These are phyloP conservation scores for Isoperla grammatica DNA, from an alignment of 2,888 invertebrate species.

Conservation along the genomic window DNA sequence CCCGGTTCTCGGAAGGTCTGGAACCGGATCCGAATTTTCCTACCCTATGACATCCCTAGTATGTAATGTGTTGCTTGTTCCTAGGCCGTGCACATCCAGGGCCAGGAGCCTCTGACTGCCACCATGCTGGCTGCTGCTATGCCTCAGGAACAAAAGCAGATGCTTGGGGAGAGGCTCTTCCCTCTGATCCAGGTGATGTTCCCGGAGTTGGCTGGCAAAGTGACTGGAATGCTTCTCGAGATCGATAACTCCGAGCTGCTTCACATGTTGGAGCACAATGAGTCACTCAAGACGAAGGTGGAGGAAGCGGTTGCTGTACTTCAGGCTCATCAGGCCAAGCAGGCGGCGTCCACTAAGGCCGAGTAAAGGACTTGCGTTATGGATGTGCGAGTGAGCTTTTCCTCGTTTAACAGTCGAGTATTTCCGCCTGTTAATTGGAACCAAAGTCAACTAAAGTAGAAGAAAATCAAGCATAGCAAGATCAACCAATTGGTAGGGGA, in stretches of 20 bases:
- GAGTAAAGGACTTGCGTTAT: constrained; percentile 3
- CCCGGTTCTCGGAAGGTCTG: too few relatives aligned
- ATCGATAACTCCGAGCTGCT: constrained; percentile 97
- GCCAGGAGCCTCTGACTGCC: constrained; percentile 95
- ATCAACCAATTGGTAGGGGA: too few relatives aligned
- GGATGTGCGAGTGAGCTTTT: too few relatives aligned
- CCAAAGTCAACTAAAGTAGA: too few relatives aligned
- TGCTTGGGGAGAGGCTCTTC: constrained; percentile 97
- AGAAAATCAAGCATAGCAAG: too few relatives aligned
- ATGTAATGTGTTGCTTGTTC: constrained; percentile 24
- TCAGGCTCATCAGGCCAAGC: constrained; percentile 95
- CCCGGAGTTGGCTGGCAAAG: constrained; percentile 90
- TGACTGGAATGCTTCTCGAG: constrained; percentile 97
- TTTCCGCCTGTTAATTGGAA: too few relatives aligned
- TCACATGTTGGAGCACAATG: constrained; percentile 95
- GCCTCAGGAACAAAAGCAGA: constrained; percentile 97
- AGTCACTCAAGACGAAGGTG: constrained; percentile 92
- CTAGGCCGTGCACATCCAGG: constrained; percentile 85
- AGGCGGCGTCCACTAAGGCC: constrained; percentile 47
- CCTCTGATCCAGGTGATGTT: constrained; percentile 95
- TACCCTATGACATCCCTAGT: too few relatives aligned
- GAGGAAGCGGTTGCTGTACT: constrained; percentile 98
- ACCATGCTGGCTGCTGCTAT: constrained; percentile 93
- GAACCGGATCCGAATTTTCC: too few relatives aligned
- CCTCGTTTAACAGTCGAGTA: too few relatives aligned